phyloP scores from a whole-genome alignment of 2,888 invertebrate genomes.

The Colletes collaris region DNA sequence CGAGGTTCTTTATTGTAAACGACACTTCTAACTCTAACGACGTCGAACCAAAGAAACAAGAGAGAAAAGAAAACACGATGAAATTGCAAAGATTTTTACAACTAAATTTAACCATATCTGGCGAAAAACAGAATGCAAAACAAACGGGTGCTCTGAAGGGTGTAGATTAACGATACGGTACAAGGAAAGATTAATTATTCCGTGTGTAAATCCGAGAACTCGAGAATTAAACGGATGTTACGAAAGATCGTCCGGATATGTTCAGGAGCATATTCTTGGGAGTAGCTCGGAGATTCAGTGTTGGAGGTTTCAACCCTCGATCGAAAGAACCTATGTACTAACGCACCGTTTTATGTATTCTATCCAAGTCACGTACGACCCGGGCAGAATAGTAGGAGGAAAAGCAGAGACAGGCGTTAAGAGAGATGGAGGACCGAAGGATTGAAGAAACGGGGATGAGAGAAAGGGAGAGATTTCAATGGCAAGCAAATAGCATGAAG shows the following conservation, averaged over 20 bases:
- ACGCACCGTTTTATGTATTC: slow-evolving; percentile 78
- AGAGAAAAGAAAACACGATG: no score
- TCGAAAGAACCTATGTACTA: slow-evolving; percentile 34
- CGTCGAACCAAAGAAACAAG: no score
- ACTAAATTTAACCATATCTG: no score
- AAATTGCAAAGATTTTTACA: no score
- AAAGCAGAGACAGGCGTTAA: slow-evolving; percentile 18
- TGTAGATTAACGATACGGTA: background rate
- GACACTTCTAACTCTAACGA: no score
- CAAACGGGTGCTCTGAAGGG: background rate
- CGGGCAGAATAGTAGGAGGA: slow-evolving; percentile 35
- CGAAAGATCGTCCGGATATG: background rate
- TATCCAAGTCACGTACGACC: slow-evolving; percentile 67
- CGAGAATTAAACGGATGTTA: slow-evolving; percentile 1
- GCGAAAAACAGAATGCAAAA: background rate
- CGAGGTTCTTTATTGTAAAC: no score
- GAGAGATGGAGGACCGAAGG: slow-evolving; percentile 17
- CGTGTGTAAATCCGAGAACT: background rate
- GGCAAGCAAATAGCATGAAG: slow-evolving; percentile 81
- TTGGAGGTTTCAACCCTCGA: slow-evolving; percentile 34
- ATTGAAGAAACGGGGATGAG: slow-evolving; percentile 8
- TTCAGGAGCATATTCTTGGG: slow-evolving; percentile 24
- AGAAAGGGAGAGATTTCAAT: slow-evolving; percentile 76
- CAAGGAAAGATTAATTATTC: slow-evolving; percentile 6
- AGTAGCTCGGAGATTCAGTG: slow-evolving; percentile 35